Conservation (phyloP, 1,140 invertebrate species). For the Pissodes strobi region DNA sequence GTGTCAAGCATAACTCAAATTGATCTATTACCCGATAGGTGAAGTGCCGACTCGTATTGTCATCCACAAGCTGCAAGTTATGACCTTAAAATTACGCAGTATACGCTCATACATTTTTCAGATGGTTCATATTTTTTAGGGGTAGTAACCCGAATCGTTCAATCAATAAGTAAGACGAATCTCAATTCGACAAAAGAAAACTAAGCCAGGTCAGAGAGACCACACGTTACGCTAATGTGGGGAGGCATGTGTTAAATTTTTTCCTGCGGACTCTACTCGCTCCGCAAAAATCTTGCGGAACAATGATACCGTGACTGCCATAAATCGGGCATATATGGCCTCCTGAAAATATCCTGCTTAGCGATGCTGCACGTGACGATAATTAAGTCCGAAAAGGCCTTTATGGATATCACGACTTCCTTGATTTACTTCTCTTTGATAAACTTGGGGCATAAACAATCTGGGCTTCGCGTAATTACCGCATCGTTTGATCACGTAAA, state of each 20-base stretch:
- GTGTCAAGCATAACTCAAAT: too few species aligned
- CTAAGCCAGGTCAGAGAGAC: too few species aligned
- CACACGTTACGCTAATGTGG: conserved; percentile 3
- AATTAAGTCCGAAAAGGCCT: conserved; percentile 50
- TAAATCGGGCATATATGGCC: conserved; percentile 47
- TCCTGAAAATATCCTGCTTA: conserved; percentile 46
- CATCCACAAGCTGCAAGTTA: too few species aligned
- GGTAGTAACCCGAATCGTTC: too few species aligned
- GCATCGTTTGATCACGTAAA: conserved; percentile 13
- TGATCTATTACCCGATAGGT: too few species aligned
- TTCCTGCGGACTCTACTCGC: conserved; percentile 7
- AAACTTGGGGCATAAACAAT: conserved; percentile 40
- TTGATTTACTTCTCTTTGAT: conserved; percentile 51
- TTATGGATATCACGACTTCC: conserved; percentile 51
- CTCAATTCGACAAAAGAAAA: too few species aligned
- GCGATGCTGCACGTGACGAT: conserved; percentile 49
- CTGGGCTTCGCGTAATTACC: conserved; percentile 26
- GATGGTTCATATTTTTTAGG: too few species aligned
- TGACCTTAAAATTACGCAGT: too few species aligned
- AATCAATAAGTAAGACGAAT: too few species aligned
- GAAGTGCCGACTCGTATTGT: too few species aligned
- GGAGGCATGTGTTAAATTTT: conserved; percentile 17
- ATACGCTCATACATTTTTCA: too few species aligned
- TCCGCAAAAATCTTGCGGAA: too few species aligned
- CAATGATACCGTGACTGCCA: conserved; percentile 47